Evolutionary conservation across 1,140 invertebrate species (phyloP), one percentile per base, ranked within the genome.

Genomic region (Pollicipes pollicipes): DNA sequence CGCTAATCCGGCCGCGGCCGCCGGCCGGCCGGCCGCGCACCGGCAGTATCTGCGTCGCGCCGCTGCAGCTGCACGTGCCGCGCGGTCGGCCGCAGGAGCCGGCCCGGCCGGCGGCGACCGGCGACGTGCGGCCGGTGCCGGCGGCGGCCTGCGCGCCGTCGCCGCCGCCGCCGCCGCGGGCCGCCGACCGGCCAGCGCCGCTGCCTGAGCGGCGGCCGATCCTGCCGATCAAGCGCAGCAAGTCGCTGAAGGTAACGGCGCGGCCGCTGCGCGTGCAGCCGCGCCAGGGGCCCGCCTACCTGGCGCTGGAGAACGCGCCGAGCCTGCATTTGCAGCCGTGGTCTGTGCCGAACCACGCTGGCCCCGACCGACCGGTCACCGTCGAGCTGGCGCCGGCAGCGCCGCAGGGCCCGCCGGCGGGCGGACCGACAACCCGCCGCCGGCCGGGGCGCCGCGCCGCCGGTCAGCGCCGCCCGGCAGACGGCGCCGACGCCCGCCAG

Each of bases 291-390:
- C 64, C 64, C 3, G 64, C 64, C n/a, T 66, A 66, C 17, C 28
- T 66, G 64, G 64, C 64, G n/a, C 64, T 66, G 64, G 64, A 66
- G 64, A 58, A 58, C 45, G 2, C 45, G 8, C 45, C 45, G 45
- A 58, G 45, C 24, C 35, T 35, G 6, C 45, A 21, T 21, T 2
- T 2, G 2, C 6, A 2, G 6, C 64, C 27, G 27, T 21, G n/a
- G 3, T 10, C 17, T 6, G 27, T 29, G 3, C 6, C 64, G 3
- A 24, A 13, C 24, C 37, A 45, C 24, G 37, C 24, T 10, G 37
- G 10, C 37, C 24, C 10, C 37, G 37, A 45, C 37, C 10, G 24
- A 24, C 37, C 37, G 10, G 37, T n/a, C n/a, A n/a, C 37, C 37
- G 37, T 45, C 37, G 10, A 45, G 37, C 10, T 24, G 37, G 37